Evolutionary conservation across 2,113 vertebrate genomes (phyloP), one percentile per base, ranked within the genome.

Genomic region (Phylloscopus whistleri): DNA sequence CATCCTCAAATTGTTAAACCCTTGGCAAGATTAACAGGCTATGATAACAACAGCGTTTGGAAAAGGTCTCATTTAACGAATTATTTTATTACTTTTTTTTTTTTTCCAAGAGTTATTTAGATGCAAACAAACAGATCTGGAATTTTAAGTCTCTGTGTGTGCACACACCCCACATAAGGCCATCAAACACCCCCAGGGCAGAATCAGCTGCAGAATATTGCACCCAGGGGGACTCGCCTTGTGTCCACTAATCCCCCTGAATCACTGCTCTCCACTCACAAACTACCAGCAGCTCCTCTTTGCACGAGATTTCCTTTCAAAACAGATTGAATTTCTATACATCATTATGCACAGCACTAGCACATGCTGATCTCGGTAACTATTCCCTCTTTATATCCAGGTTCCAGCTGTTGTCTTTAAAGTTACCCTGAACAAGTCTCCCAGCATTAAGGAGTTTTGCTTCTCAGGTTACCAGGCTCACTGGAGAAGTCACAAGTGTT

Each of bases 1-100:
- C 96, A 97, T 95, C 95, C 94, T 96, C 88, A 92, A 93, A 97
- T 90, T 94, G 95, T 97, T 95, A 69, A 90, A 88, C 28, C 14
- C 14, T 43, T 81, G 94, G 85, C 88, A 93, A 75, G 92, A 86
- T 52, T 59, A 63, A 51, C 7, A 2, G 59, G 41, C 48, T 66
- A 56, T 8, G 78, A 93, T 55, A 87, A 93, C 41, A 62, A 51
- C 44, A 84, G 44, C 1, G 13, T 37, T 67, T 77, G 11, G 1
- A 48, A 84, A 84, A 85, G 6, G 41, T 21, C 58, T 79, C 35
- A 72, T 48, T 84, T 66, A 46, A 31, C 24, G 66, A 83, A 78
- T 79, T 48, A 41, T 52, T 93, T 74, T 68, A 62, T 20, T 58
- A 46, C 16, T 39, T 33, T 87, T 46, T 27, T 41, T 14, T 37